Base-by-base conservation (phyloP, 64 coral and sea anemone species). In the Actinia tenebrosa region DNA sequence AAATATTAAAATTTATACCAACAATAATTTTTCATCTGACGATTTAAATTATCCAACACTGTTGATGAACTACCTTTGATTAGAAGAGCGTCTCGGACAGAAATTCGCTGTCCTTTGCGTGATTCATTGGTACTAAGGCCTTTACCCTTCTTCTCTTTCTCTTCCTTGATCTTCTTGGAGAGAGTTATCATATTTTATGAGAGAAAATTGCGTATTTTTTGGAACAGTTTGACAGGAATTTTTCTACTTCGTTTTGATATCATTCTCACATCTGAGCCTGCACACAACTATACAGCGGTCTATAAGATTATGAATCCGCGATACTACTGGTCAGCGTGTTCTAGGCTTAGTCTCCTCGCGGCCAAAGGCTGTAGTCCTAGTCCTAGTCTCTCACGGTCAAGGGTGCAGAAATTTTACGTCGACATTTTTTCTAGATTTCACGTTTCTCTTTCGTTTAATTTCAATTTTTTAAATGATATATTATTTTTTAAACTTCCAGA, bases 91-190 rank as follows among this genome's bases (percentile, higher is more conserved):
- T 99, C 97, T 82, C 97, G 85, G n/a, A 99, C 84, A 7, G 97
- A 95, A 56, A 88, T 84, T 37, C 91, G 85, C 25, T 87, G 81
- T 14, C 59, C 53, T 82, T 90, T 96, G 1, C 62, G 56, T 43
- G 50, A 60, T 62, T 90, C 88, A 85, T 82, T 84, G 30, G 69
- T 9, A 47, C 85, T 75, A 13, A 27, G 61, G 10, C 91, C 88
- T 87, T 93, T 96, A 43, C 93, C 91, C 88, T 91, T 99, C 84
- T 92, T 94, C 16, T 99, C 91, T 89, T 87, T 95, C 68, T 98
- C 96, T 78, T 99, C 93, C 53, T 92, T 95, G 83, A 99, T 99
- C 88, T 99, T 99, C 68, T 99, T 99, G 20, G 97, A 86, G 55
- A 99, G 89, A 59, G 97, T 99, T 64, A 99, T 99, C 97, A 99